phyloP scores from a whole-genome alignment of 2,113 vertebrate genomes.

The Perca schrenkii region DNA sequence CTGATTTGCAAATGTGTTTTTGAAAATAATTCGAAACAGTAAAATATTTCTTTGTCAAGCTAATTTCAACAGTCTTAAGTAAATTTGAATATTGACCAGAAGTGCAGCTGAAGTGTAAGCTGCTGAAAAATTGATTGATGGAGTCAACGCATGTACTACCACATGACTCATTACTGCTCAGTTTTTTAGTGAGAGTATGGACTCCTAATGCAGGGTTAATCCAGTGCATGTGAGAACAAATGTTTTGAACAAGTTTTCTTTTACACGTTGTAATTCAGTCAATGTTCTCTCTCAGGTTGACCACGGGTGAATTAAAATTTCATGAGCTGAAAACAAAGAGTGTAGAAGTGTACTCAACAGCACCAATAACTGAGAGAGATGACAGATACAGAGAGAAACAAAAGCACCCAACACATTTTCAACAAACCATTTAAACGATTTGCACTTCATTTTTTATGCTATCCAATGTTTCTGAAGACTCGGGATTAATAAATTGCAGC shows the following conservation, averaged over 20 bases:
- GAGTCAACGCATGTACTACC: too few species aligned
- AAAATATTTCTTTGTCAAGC: background rate
- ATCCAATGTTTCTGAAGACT: background rate
- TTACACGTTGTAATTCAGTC: conserved; percentile 17
- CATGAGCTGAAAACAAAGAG: conserved; percentile 42
- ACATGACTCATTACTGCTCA: too few species aligned
- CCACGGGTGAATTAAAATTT: conserved; percentile 33
- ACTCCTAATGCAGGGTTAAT: conserved; percentile 20
- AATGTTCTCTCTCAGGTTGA: conserved; percentile 15
- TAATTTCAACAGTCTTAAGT: background rate
- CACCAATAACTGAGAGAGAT: conserved; percentile 15
- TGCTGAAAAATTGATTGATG: too few species aligned
- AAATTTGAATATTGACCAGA: conserved; percentile 30
- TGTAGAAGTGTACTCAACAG: conserved; percentile 18
- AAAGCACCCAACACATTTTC: conserved; percentile 7
- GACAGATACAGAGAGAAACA: conserved; percentile 30
- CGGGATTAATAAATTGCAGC: background rate
- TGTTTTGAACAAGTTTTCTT: conserved; percentile 7
- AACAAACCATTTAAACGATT: conserved; percentile 6
- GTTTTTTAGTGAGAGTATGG: too few species aligned
- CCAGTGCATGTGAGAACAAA: background rate
- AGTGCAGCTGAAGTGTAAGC: background rate
- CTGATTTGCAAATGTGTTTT: background rate
- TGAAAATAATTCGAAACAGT: background rate
- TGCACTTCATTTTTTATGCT: background rate